Evolutionary conservation across 2,113 vertebrate genomes (phyloP), one percentile per base, ranked within the genome.

Genomic region (Chamaea fasciata): DNA sequence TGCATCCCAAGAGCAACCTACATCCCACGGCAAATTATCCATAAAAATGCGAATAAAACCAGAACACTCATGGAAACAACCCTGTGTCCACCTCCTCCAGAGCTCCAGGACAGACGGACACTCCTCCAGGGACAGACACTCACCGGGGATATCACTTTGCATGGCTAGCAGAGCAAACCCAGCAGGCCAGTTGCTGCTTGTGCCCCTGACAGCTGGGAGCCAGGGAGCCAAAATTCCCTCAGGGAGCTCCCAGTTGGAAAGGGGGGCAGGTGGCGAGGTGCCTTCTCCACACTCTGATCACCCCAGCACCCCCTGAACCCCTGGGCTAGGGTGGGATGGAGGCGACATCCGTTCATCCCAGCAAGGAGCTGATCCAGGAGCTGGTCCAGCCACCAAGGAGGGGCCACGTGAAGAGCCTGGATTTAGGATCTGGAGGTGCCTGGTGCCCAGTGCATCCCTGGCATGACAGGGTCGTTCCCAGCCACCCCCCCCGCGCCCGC

Each of bases 161-260:
- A 13, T 1, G 3, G 0, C 0, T 10, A 83, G 50, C 22, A 4
- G 14, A 74, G 49, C 71, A 55, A 94, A 71, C 27, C 41, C 80
- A 28, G 1, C 5, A 33, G 57, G 74, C 49, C 96, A 97, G 91
- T 85, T 97, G 96, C 90, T 21, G 33, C 83, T 59, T 15, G 62
- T 84, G 88, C 31, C 96, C 63, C 57, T 10, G 64, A 73, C 97
- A 98, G 97, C 94, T 26, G 65, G 68, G 84, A 92, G 85, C 39
- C 33, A 13, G 68, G 59, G 86, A 77, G 41, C 94, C 83, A 74
- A 95, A 95, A 96, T 50, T 53, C 55, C n/a, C 71, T 78, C 76
- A 3, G 20, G 78, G 77, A 83, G 88, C 81, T 95, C 73, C 47
- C 5, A 65, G 65, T n/a, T 88, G 67, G 19, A 26, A 56, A 52